A percentile compares a stretch with the other conserved stretches of the same genome.
phyloP scores from a whole-genome alignment of 2,113 vertebrate species.

The Aramus guarauna region DNA sequence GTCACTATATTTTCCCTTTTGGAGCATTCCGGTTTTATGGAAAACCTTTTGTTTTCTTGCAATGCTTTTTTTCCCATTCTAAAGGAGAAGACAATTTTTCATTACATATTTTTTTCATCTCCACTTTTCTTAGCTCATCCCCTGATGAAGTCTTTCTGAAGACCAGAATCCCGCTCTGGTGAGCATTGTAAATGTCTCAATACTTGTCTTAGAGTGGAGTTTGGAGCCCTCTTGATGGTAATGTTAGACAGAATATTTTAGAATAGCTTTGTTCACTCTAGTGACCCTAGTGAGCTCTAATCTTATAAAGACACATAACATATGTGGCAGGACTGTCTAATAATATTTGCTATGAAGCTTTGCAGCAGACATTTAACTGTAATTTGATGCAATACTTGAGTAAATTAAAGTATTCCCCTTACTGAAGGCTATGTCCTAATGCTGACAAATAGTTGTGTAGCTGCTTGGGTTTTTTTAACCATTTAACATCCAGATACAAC shows the following conservation, averaged over 20 bases:
- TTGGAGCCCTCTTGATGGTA: neutral
- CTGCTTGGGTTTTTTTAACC: neutral
- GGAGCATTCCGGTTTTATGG: neutral
- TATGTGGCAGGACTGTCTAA: neutral
- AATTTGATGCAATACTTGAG: neutral
- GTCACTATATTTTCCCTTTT: neutral
- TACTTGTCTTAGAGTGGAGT: neutral
- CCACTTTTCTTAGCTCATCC: neutral
- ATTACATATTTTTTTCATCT: neutral
- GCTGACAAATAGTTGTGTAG: neutral
- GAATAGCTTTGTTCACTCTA: neutral
- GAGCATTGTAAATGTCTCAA: neutral
- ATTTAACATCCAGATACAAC: neutral
- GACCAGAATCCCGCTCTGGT: neutral
- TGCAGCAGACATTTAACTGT: neutral
- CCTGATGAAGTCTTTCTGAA: neutral
- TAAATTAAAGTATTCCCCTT: neutral
- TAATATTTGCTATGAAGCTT: neutral
- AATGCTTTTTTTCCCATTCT: rapidly evolving
- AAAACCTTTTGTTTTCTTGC: neutral
- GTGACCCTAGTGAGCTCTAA: neutral
- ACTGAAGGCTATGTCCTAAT: neutral
- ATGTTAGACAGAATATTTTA: neutral
- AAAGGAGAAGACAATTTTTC: neutral
- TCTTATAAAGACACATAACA: neutral